Conservation (phyloP, 2,113 vertebrate genomes). For the Megaceryle torquata region DNA sequence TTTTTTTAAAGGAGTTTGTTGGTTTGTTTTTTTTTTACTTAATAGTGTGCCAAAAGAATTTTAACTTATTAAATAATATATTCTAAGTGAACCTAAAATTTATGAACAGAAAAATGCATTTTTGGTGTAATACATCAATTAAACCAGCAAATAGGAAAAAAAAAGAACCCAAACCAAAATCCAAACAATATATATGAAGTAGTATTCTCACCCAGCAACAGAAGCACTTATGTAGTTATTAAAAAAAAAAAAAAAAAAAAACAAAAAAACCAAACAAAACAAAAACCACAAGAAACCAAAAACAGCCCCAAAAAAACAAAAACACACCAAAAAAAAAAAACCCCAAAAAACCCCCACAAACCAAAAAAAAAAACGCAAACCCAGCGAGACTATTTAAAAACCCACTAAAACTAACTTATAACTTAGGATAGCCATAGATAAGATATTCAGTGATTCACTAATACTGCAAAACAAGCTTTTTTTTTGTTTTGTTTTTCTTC, state of each 20-base stretch:
- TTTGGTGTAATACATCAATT: conserved; percentile 84
- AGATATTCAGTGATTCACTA: conserved; percentile 78
- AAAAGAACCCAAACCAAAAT: conserved; percentile 68
- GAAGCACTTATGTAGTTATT: conserved; percentile 76
- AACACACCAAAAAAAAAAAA: too few species aligned
- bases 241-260: neutral
- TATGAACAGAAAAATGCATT: conserved; percentile 83
- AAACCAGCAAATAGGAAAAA: conserved; percentile 76
- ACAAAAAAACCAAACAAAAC: neutral
- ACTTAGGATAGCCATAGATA: conserved; percentile 72
- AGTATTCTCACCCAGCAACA: conserved; percentile 79
- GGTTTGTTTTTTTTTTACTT: conserved; percentile 65
- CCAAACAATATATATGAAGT: conserved; percentile 73
- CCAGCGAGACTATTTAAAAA: conserved; percentile 59
- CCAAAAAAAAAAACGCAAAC: neutral
- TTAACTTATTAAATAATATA: conserved; percentile 89
- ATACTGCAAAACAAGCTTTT: conserved; percentile 75
- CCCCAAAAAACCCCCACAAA: neutral
- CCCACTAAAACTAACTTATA: conserved; percentile 73
- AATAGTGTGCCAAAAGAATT: conserved; percentile 82
- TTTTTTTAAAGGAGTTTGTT: neutral
- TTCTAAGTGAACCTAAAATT: conserved; percentile 84
- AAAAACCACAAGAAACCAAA: too few species aligned
- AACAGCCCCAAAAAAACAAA: too few species aligned
- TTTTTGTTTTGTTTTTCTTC: neutral